Evolutionary conservation across 2,888 invertebrate species (phyloP).

Genomic region (Cephalotes varians): DNA sequence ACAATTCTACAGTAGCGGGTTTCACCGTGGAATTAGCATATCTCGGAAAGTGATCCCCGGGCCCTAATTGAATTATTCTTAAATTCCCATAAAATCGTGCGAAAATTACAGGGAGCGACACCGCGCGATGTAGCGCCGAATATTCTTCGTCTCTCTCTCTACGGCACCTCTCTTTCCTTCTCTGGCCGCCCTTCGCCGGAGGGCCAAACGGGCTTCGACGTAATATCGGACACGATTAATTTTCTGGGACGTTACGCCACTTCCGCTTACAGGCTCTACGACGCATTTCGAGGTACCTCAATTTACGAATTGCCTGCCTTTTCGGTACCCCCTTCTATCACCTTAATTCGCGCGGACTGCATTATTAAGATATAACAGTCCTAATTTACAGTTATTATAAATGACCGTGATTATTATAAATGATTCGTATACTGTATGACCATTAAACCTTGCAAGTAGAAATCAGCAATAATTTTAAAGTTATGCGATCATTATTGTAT

Average conservation of each 20-base stretch:
- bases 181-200: slow-evolving; percentile 36
- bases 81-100: slow-evolving; percentile 86
- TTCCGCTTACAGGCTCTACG: slow-evolving; percentile 46
- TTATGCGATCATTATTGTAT: not conserved
- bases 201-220: slow-evolving; percentile 53
- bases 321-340: slow-evolving; percentile 11
- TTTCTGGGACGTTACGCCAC: slow-evolving; percentile 83
- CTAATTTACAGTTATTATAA: slow-evolving; percentile 1
- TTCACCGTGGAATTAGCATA: slow-evolving; percentile 84
- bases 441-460: not conserved
- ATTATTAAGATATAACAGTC: slow-evolving; percentile 17
- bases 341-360: slow-evolving; percentile 60
- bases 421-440: not conserved
- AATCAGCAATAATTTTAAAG: slow-evolving; percentile 3
- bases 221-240: slow-evolving; percentile 83
- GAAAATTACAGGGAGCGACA: slow-evolving; percentile 82
- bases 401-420: no score
- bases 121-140: slow-evolving; percentile 55
- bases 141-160: slow-evolving; percentile 39
- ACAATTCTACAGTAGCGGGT: slow-evolving; percentile 68
- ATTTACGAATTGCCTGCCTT: slow-evolving; percentile 49
- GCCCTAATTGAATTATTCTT: slow-evolving; percentile 86
- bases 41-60: slow-evolving; percentile 85
- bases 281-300: slow-evolving; percentile 61
- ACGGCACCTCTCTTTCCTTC: slow-evolving; percentile 30